phyloP scores from a whole-genome alignment of 2,797 vertebrate species.

The Macroramphosus scolopax region DNA sequence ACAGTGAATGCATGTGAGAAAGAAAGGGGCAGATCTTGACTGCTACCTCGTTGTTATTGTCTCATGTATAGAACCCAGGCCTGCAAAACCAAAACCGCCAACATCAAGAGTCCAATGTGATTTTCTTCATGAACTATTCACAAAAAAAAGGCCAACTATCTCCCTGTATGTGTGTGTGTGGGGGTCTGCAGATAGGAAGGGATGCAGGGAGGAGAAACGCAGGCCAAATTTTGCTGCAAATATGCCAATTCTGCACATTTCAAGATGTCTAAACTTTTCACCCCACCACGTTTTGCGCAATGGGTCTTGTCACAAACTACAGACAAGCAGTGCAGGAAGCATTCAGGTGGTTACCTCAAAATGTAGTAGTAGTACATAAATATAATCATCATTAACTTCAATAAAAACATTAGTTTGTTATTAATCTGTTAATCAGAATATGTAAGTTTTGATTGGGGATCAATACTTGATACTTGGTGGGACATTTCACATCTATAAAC shows the following conservation, averaged over 20 bases:
- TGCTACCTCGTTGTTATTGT: background rate
- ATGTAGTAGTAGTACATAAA: no score
- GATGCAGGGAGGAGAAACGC: background rate
- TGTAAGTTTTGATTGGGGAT: no score
- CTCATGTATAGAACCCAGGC: background rate
- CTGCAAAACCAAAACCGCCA: no score
- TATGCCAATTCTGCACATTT: slow-evolving; percentile 2
- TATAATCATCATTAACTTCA: no score
- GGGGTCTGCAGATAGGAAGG: background rate
- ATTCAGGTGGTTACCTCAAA: no score
- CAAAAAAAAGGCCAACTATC: slow-evolving; percentile 5
- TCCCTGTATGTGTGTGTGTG: background rate
- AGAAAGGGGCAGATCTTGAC: slow-evolving; percentile 9
- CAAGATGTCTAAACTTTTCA: slow-evolving; percentile 7
- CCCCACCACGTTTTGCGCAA: background rate
- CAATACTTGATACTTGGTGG: no score
- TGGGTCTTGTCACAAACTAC: background rate
- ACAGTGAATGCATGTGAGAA: slow-evolving; percentile 16
- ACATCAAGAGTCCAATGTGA: no score
- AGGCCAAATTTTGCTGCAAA: background rate
- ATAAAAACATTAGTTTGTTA: no score
- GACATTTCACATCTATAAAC: no score
- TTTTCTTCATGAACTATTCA: background rate
- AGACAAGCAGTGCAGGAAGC: background rate
- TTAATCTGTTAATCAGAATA: no score